phyloP scores from a whole-genome alignment of 2,797 vertebrate genomes.

The Gila robusta region DNA sequence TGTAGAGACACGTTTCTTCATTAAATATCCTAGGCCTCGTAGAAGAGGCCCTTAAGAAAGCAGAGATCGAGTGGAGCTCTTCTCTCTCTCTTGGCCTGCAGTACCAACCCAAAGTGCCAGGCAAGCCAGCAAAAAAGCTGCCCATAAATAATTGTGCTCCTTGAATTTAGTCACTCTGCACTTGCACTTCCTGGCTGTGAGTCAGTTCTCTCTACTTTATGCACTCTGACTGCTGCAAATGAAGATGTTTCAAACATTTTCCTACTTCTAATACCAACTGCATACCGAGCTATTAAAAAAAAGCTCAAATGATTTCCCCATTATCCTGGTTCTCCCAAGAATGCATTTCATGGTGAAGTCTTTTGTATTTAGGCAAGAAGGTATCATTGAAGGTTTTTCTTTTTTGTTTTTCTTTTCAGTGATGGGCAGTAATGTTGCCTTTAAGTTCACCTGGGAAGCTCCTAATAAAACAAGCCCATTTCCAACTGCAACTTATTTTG shows the following conservation, averaged over 20 bases:
- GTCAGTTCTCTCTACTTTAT: slow-evolving; percentile 49
- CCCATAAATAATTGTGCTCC: slow-evolving; percentile 62
- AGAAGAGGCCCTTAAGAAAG: slow-evolving; percentile 57
- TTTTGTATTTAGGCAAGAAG: slow-evolving; percentile 74
- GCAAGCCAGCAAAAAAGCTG: slow-evolving; percentile 56
- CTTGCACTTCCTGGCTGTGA: slow-evolving; percentile 52
- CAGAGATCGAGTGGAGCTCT: slow-evolving; percentile 43
- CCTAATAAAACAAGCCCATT: background rate
- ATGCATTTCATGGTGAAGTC: slow-evolving; percentile 65
- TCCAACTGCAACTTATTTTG: too few relatives aligned
- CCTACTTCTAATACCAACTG: slow-evolving; percentile 68
- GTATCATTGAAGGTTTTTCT: slow-evolving; percentile 72
- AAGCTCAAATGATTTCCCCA: slow-evolving; percentile 67
- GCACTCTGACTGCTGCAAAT: slow-evolving; percentile 47
- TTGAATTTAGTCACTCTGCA: slow-evolving; percentile 66
- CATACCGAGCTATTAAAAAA: slow-evolving; percentile 66
- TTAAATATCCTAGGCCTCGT: slow-evolving; percentile 68
- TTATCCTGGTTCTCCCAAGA: slow-evolving; percentile 53
- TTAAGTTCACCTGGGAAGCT: slow-evolving; percentile 48
- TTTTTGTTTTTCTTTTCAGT: background rate
- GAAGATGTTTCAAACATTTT: slow-evolving; percentile 62
- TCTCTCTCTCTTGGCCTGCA: slow-evolving; percentile 31
- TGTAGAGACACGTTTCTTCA: slow-evolving; percentile 69
- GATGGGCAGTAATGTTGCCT: slow-evolving; percentile 35
- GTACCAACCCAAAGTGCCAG: slow-evolving; percentile 60